phyloP scores from a whole-genome alignment of 1,140 invertebrate genomes.

The Dreissena polymorpha region DNA sequence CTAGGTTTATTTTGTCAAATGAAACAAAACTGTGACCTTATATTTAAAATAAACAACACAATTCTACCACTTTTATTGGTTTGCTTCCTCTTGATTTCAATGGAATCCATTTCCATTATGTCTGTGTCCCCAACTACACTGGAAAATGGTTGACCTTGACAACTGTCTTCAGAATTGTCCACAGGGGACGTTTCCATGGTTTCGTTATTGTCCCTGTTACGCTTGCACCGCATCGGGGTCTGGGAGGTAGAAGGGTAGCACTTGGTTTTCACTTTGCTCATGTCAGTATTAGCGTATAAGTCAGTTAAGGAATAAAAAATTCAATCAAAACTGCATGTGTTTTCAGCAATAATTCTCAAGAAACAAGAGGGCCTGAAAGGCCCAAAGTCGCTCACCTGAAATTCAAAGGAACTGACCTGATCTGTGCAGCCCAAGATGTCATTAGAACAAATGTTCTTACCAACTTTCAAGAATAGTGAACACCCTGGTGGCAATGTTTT shows the following conservation, averaged over 20 bases:
- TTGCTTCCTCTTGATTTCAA: constrained; percentile 29
- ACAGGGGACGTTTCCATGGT: constrained; percentile 12
- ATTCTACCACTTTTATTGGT: constrained; percentile 22
- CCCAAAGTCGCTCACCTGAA: too few species aligned
- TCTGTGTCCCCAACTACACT: background rate
- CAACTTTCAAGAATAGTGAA: too few species aligned
- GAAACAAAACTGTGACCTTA: too few species aligned
- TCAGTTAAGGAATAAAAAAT: constrained; percentile 27
- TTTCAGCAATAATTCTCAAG: too few species aligned
- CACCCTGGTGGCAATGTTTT: too few species aligned
- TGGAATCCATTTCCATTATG: constrained; percentile 28
- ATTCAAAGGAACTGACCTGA: too few species aligned
- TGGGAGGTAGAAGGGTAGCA: constrained; percentile 60
- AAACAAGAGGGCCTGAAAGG: too few species aligned
- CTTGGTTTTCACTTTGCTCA: constrained; percentile 47
- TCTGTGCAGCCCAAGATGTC: too few species aligned
- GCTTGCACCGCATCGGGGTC: constrained; percentile 57
- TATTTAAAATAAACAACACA: too few species aligned
- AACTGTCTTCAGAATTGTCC: constrained; percentile 1
- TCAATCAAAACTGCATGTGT: too few species aligned
- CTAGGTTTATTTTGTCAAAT: too few species aligned
- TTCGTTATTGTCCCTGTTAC: constrained; percentile 65
- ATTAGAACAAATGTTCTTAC: too few species aligned
- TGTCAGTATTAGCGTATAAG: constrained; percentile 19
- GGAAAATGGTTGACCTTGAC: background rate